Percentiles rank a stretch among this genome's conserved stretches.
phyloP scores from a whole-genome alignment of 2,797 vertebrate genomes.

The Oryzias sinensis region DNA sequence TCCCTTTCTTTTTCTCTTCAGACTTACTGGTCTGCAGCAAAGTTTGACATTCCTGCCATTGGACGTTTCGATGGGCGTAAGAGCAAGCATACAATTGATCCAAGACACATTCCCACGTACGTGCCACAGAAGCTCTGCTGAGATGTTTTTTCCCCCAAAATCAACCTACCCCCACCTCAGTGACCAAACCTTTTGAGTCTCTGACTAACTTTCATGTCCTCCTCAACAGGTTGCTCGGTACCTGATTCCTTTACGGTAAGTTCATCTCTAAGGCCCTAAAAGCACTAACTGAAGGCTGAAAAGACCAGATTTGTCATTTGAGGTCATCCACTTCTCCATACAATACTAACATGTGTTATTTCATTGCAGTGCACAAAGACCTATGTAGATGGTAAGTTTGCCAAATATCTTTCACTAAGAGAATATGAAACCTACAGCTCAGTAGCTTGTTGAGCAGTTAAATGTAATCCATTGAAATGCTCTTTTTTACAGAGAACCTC shows the following conservation, averaged over 20 bases:
- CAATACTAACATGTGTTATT: constrained; percentile 14
- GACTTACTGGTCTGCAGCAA: constrained; percentile 33
- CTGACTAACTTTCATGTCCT: too few species aligned
- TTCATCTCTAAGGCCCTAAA: background rate
- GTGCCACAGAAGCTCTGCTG: background rate
- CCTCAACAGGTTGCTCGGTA: constrained; percentile 23
- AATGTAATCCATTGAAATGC: constrained; percentile 1
- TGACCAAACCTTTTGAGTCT: too few species aligned
- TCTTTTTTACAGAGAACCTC: constrained; percentile 32
- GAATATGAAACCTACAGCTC: too few species aligned
- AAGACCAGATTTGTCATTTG: background rate
- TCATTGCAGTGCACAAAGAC: constrained; percentile 35
- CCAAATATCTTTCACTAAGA: background rate
- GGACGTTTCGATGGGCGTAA: background rate
- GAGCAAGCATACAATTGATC: constrained; percentile 26
- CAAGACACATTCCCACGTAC: constrained; percentile 30
- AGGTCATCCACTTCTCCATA: background rate
- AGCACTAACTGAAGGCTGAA: too few species aligned
- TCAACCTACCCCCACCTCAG: too few species aligned
- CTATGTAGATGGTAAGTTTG: constrained; percentile 31
- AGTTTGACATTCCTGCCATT: constrained; percentile 30
- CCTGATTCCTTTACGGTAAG: constrained; percentile 30
- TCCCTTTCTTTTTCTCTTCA: constrained; percentile 1
- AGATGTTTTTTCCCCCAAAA: too few species aligned
- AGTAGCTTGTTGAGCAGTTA: background rate